Evolutionary conservation across 2,888 invertebrate genomes (phyloP), one percentile per base, ranked within the genome.

Genomic region (Pachycephus smyrnensis): DNA sequence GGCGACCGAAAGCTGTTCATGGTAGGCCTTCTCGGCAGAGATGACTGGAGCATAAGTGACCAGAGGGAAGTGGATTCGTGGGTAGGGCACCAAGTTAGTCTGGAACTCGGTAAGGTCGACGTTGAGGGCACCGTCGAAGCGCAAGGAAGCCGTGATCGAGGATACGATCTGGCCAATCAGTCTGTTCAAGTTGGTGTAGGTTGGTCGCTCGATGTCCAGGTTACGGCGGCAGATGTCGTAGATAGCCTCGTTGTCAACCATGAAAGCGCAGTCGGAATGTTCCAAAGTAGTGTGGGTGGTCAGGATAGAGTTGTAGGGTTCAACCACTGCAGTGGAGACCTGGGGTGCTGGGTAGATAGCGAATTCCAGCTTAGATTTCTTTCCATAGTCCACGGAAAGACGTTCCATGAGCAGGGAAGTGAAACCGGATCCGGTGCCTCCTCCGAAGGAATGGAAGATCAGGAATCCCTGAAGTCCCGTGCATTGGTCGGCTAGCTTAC

Each of bases 331-430:
- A 68, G 97, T 97, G 84, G 97, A 97, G 73, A 97, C 96, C 92
- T 96, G 96, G 12, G 98, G 98, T 69, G 98, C 98, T 79, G 98
- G 98, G 92, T 98, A 98, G 92, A 98, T 97, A 87, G 98, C 97
- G 93, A 98, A 98, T 93, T 98, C 98, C 88, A 98, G 93, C 92
- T 98, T 98, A 82, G 97, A 97, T 93, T 98, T 98, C 94, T 98
- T 98, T 90, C 98, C 98, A 92, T 98, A 98, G 92, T 98, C 98
- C 75, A 98, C 98, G 77, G 97, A 97, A 87, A 99, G 94, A 86
- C 98, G 95, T 93, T 98, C 98, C 98, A 98, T 98, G 86, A 99
- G 94, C 83, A 98, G 94, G 30, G 98, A 98, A 73, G 98, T 98
- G 94, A 98, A 98, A 77, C 98, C 98, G 33, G 97, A 98, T 78